Percentiles rank a stretch among this genome's conserved stretches.
These are phyloP conservation scores for Papilio demoleus DNA, from an alignment of 2,888 invertebrate species.

Conservation along the genomic window DNA sequence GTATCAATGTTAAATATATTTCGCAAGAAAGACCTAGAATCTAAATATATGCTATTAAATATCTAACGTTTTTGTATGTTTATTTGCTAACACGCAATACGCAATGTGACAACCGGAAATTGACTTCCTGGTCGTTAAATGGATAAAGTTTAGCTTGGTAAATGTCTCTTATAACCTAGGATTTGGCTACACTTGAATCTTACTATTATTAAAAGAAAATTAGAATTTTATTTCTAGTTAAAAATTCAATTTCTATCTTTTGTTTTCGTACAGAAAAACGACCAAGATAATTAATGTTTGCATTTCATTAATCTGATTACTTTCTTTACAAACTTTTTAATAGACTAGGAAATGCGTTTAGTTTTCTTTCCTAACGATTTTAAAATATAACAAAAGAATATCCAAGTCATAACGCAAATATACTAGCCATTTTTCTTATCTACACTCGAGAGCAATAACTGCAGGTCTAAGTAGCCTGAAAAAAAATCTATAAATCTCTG, in stretches of 20 bases:
- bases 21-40: not conserved
- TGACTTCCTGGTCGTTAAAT: not conserved
- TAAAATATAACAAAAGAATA: not conserved
- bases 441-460: too few relatives aligned
- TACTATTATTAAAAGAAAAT: not conserved
- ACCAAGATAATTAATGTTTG: constrained; percentile 4
- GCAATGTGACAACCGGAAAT: not conserved
- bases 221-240: not conserved
- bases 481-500: too few relatives aligned
- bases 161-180: not conserved
- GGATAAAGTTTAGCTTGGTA: not conserved
- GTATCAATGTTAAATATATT: not conserved
- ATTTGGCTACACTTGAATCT: too few relatives aligned
- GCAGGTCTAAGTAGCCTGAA: too few relatives aligned
- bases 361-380: not conserved
- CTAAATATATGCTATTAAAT: not conserved
- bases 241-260: not conserved
- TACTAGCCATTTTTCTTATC: too few relatives aligned
- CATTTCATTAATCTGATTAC: constrained; percentile 6
- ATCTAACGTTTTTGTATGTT: not conserved
- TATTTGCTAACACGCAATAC: not conserved
- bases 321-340: not conserved
- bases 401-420: not conserved
- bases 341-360: not conserved
- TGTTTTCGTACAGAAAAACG: not conserved